These are phyloP conservation scores for Syngnathus typhle DNA, from an alignment of 2,113 vertebrate genomes.

Conservation along the genomic window DNA sequence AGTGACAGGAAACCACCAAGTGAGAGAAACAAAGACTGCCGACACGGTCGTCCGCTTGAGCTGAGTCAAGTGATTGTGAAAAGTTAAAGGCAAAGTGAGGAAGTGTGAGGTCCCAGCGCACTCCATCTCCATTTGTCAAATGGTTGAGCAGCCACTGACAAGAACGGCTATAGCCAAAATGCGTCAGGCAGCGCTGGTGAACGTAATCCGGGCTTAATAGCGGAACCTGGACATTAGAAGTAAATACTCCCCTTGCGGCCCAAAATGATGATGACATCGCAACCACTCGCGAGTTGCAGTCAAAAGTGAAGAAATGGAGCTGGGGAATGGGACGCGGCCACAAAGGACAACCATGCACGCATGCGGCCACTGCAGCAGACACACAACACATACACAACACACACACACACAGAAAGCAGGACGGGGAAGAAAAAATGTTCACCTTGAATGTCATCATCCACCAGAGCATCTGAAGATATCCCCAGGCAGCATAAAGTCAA, in stretches of 20 bases:
- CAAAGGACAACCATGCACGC: constrained; percentile 1
- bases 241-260: too few relatives aligned
- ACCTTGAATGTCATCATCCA: constrained; percentile 66
- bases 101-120: not conserved
- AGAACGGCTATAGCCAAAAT: not conserved
- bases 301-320: not conserved
- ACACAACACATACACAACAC: not conserved
- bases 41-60: constrained; percentile 32
- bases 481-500: constrained; percentile 50
- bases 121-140: constrained; percentile 3
- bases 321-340: not conserved
- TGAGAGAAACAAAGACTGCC: constrained; percentile 17
- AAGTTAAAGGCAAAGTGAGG: not conserved
- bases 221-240: not conserved
- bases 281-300: too few relatives aligned
- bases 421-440: constrained; percentile 36
- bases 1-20: constrained; percentile 25
- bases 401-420: constrained; percentile 11
- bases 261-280: too few relatives aligned
- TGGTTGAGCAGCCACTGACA: not conserved
- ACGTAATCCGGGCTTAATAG: not conserved
- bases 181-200: not conserved
- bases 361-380: constrained; percentile 24
- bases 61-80: constrained; percentile 9
- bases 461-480: constrained; percentile 62